Conservation (phyloP, 2,797 vertebrate genomes). For the Trachops cirrhosus region DNA sequence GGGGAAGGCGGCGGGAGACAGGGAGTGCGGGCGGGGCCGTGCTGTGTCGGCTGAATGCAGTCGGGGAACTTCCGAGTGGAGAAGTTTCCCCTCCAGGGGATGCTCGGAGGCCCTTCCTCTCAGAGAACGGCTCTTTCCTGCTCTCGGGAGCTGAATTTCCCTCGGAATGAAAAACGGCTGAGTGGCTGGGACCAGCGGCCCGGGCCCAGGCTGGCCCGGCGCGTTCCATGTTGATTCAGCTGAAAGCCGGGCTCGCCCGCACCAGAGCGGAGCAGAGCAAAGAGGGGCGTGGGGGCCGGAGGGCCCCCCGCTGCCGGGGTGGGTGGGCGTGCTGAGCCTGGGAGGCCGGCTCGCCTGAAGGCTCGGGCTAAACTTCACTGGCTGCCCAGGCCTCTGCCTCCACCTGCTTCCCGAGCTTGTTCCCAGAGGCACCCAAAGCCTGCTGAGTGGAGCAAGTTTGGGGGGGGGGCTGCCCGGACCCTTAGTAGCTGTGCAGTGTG, state of each 20-base stretch:
- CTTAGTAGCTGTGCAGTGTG: background rate
- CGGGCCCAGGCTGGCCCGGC: background rate
- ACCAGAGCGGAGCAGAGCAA: background rate
- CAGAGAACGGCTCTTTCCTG: constrained; percentile 44
- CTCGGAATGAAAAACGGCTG: constrained; percentile 71
- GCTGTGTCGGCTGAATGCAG: constrained; percentile 42
- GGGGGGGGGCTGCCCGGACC: fast-evolving
- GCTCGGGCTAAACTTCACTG: fast-evolving
- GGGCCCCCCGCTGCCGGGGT: fast-evolving
- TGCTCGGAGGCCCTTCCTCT: constrained; percentile 61
- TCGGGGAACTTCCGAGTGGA: constrained; percentile 57
- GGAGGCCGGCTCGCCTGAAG: background rate
- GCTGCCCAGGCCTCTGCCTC: fast-evolving
- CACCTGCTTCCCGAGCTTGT: background rate
- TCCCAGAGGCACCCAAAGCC: background rate
- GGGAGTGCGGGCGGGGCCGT: background rate
- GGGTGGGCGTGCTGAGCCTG: background rate
- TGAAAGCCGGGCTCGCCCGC: background rate
- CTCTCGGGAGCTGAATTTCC: constrained; percentile 73
- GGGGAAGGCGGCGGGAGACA: constrained; percentile 56
- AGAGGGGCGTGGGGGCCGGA: fast-evolving
- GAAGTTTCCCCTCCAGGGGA: constrained; percentile 72
- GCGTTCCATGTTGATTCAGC: background rate
- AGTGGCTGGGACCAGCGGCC: constrained; percentile 65
- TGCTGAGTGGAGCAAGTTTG: fast-evolving